Base-by-base conservation (phyloP, 1,140 invertebrate species). In the Ips typographus region DNA sequence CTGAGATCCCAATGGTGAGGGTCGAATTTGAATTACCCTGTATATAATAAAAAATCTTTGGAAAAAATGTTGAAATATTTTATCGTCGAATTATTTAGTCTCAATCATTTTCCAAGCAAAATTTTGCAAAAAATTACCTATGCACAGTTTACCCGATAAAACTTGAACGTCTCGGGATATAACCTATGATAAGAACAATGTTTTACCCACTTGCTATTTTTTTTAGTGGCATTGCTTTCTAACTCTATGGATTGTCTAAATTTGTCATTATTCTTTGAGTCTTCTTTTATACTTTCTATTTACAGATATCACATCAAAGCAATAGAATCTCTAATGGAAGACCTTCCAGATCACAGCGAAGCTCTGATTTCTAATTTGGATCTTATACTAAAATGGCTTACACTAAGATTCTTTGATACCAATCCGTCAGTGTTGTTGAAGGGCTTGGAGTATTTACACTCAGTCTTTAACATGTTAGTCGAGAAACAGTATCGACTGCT, bases 361-460 rank as follows among this genome's bases (percentile, higher is more conserved):
- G 92, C 94, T 3, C 85, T 96, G 37, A 87, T 95, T 40, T 89
- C 89, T 7, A 99, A 98, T 83, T 83, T 98, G 62, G 98, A 99
- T 84, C 83, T 99, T 49, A 91, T 99, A 67, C 83, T 99, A 6
- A 98, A 97, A 80, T 99, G 98, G 98, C 79, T 98, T 68, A 98
- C 96, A 0, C 80, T 99, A 8, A 84, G 96, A 71, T 99, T 99
- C 81, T 98, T 98, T 76, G 97, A 71, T 40, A 99, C 97, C 5
- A 99, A 99, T 84, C 96, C 97, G 36, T 96, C 95, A 39, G 96
- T 99, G 40, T 84, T 99, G 41, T 84, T 98, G 60, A 96, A 96
- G 85, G 94, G 93, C 53, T 82, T 99, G 58, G 96, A 99, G 73
- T 98, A 98, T 82, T 82, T 98, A 4, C 87, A 90, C 64, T 81